phyloP scores from a whole-genome alignment of 2,888 invertebrate genomes.

The Athrips mouffetella region DNA sequence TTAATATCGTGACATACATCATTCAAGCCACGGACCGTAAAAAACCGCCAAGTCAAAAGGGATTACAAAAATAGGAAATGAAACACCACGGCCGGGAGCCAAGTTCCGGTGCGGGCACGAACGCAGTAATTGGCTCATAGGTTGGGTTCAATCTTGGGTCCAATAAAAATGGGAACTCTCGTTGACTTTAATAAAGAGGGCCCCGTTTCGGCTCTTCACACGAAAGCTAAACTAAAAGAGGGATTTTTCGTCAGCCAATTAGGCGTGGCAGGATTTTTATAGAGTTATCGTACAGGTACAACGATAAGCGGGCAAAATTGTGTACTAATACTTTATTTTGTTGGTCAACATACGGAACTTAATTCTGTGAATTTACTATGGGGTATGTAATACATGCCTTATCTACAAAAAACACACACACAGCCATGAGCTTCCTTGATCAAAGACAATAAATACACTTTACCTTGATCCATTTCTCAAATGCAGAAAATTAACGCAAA shows the following conservation, averaged over 20 bases:
- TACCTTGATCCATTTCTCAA: too few relatives aligned
- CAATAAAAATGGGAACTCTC: slow-evolving; percentile 32
- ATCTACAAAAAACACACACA: too few relatives aligned
- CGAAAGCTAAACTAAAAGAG: slow-evolving; percentile 30
- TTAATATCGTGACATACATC: not conserved
- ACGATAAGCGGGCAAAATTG: not conserved
- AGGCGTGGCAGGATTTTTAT: slow-evolving; percentile 29
- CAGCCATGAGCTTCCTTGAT: too few relatives aligned
- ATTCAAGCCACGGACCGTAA: slow-evolving; percentile 1
- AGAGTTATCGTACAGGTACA: slow-evolving; percentile 15
- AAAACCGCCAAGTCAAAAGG: slow-evolving; percentile 3
- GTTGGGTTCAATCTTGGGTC: slow-evolving; percentile 8
- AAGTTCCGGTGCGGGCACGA: slow-evolving; percentile 3
- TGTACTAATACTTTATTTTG: too few relatives aligned
- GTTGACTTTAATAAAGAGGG: slow-evolving; percentile 34
- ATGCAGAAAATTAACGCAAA: too few relatives aligned
- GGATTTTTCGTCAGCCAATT: slow-evolving; percentile 32
- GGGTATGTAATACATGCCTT: too few relatives aligned
- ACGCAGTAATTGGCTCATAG: slow-evolving; percentile 12
- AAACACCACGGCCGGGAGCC: slow-evolving; percentile 1
- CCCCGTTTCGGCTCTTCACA: slow-evolving; percentile 29
- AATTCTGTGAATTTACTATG: too few relatives aligned
- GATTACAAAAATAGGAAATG: slow-evolving; percentile 9
- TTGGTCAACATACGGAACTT: too few relatives aligned
- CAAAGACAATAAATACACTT: too few relatives aligned